These are phyloP conservation scores for Batillaria attramentaria DNA, from an alignment of 1,140 invertebrate genomes.

Conservation along the genomic window DNA sequence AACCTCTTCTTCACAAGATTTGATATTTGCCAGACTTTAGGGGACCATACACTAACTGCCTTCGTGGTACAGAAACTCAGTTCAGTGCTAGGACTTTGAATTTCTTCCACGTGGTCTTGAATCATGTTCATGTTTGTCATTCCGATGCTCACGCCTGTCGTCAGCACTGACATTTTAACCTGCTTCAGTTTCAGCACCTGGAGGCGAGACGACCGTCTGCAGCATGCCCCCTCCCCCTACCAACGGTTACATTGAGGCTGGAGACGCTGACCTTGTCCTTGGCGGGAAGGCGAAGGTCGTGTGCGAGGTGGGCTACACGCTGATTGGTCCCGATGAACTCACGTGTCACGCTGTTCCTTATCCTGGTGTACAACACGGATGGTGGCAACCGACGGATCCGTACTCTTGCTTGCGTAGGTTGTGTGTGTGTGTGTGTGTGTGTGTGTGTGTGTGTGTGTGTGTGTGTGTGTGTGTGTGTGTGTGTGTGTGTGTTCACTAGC, in stretches of 20 bases:
- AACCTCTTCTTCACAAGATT: too few relatives aligned
- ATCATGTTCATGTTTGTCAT: too few relatives aligned
- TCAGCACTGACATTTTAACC: too few relatives aligned
- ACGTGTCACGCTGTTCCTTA: slow-evolving; percentile 1
- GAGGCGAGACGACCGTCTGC: neutral
- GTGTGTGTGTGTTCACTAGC: slow-evolving; percentile 2
- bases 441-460: slow-evolving; percentile 14
- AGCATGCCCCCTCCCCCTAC: neutral
- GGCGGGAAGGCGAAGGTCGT: neutral
- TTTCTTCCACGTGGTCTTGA: too few relatives aligned
- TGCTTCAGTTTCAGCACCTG: too few relatives aligned
- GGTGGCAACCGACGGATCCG: too few relatives aligned
- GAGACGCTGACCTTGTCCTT: slow-evolving; percentile 8
- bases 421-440: neutral
- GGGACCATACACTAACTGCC: too few relatives aligned
- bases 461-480: neutral
- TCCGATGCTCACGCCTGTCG: too few relatives aligned
- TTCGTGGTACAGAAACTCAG: too few relatives aligned
- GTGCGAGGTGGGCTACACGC: slow-evolving; percentile 10
- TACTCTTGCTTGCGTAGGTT: neutral
- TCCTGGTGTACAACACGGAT: too few relatives aligned
- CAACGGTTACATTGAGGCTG: slow-evolving; percentile 14
- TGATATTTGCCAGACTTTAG: too few relatives aligned
- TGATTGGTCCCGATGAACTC: neutral
- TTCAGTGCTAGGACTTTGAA: too few relatives aligned